These are phyloP conservation scores for Nephrotoma guestfalica DNA, from an alignment of 2,888 invertebrate genomes.

Conservation along the genomic window DNA sequence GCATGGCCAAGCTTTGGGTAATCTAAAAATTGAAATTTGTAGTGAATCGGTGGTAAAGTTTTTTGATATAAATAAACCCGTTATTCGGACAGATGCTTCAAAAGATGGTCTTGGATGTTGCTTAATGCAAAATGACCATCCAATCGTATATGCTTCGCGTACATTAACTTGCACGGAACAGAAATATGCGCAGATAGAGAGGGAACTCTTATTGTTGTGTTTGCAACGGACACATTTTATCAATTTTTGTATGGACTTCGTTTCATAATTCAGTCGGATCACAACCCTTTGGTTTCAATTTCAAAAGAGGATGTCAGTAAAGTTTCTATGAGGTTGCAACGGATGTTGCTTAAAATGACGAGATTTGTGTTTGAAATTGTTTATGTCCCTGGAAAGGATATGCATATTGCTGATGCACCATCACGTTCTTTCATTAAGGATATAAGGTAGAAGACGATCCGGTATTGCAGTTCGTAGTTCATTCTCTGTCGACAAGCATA, in stretches of 20 bases:
- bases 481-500: not conserved
- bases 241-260: constrained; percentile 14
- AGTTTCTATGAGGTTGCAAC: too few species aligned
- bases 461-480: not conserved
- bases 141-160: constrained; percentile 14
- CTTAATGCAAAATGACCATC: not conserved
- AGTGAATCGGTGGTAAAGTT: not conserved
- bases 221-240: constrained; percentile 13
- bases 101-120: not conserved
- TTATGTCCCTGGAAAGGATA: constrained; percentile 11
- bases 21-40: not conserved
- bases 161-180: constrained; percentile 16
- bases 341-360: too few species aligned
- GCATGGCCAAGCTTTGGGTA: not conserved
- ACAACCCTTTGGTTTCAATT: constrained; percentile 12
- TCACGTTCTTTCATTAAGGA: constrained; percentile 5
- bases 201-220: constrained; percentile 12
- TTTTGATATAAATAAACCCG: not conserved
- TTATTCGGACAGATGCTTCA: not conserved
- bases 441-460: not conserved
- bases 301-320: too few species aligned
- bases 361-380: too few species aligned
- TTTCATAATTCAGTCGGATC: constrained; percentile 13
- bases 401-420: not conserved
- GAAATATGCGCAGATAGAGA: too few species aligned